Evolutionary conservation across 2,797 vertebrate genomes (phyloP), one percentile per base, ranked within the genome.

Genomic region (Halcyon badia): DNA sequence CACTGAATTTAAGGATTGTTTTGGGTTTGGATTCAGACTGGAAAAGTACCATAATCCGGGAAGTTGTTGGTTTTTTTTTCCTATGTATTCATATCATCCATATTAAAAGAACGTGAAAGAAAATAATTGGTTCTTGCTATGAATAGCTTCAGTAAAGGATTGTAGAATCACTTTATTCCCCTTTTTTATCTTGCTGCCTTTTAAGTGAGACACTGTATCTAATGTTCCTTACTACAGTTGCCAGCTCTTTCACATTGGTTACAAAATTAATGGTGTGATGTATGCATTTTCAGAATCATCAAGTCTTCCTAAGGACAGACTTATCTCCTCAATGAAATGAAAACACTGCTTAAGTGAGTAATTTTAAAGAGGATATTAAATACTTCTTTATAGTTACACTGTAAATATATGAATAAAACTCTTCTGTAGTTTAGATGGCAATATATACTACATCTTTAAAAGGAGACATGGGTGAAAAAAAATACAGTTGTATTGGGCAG

Each of bases 261-360:
- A 42, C 25, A 62, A 86, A 94, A 88, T 96, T 81, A 92, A 64
- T 83, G 26, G 14, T 51, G 31, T 66, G n/a, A 71, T 82, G 11
- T 16, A 90, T 62, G 48, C 33, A 83, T 86, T 94, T 95, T 77
- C 83, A 90, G 48, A 94, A 31, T 78, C 42, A 88, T 72, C 20
- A 39, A 68, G 65, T 49, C 28, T 65, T 83, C 49, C 83, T 80
- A 76, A 83, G 14, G 41, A 10, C 24, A 72, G 25, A 14, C 26
- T 90, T 84, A 75, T 84, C 48, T 91, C 44, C 61, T 71, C 54
- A 87, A 31, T 64, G 18, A 94, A 88, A 91, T n/a, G 22, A 84
- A 94, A 90, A 78, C 37, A 48, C 19, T 58, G 42, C 37, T 95
- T 83, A 92, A 81, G 14, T 37, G 52, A 89, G n/a, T 60, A 62